Evolutionary conservation across 2,797 vertebrate species (phyloP), one percentile per base, ranked within the genome.

Genomic region (Helostoma temminkii): DNA sequence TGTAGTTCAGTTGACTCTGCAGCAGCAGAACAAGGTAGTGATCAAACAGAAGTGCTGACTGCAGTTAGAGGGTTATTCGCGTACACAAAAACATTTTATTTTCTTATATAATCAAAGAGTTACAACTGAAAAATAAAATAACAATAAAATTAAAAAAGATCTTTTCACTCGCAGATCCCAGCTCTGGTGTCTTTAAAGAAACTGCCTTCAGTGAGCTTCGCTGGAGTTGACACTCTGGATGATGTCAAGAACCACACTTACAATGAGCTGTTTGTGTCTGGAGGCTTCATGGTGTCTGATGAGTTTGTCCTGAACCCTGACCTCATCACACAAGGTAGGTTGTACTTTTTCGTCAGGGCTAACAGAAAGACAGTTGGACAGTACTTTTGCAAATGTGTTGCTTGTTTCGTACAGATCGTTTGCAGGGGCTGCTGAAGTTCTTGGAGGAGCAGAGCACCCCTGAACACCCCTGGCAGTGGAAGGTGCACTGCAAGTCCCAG

Each of bases 231-330:
- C 86, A 95, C 94, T 54, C 92, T 99, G 87, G 97, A 99, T 58
- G 98, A 99, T 80, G 96, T 99, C 58, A 98, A 99, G 91, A 99
- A 99, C 89, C 96, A 93, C 86, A 99, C 98, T 1, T 99, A 98
- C 82, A 96, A 99, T 30, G 97, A 99, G 53, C 88, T 99, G 53
- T 99, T 99, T 87, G 95, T 99, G 39, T 98, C 96, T 19, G 97
- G 97, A 41, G 98, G 98, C 54, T 96, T 98, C 88, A 94, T 98
- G 53, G 98, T 99, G 50, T 98, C 97, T 0, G 98, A 99, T 66
- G 97, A 99, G 85, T 95, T 96, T 61, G 95, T 98, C 76, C 95
- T 99, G 56, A 98, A 97, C 87, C 96, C 96, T 16, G 97, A 98
- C 65, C 90, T 94, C 19, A 91, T 96, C 79, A 95, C 94, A 30